phyloP scores from a whole-genome alignment of 2,113 vertebrate species.

The Psittacara wagleri region DNA sequence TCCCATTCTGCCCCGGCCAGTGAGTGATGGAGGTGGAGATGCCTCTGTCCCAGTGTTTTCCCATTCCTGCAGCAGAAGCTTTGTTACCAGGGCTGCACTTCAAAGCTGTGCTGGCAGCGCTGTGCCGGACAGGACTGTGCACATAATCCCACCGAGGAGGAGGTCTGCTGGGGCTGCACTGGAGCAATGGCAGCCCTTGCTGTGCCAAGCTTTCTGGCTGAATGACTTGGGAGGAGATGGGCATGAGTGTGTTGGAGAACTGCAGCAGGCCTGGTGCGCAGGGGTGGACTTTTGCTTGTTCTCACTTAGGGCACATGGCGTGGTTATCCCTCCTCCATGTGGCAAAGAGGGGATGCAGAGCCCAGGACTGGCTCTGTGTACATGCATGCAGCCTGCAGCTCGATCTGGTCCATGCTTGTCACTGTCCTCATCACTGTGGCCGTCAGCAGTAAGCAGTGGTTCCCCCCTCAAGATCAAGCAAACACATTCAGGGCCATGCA shows the following conservation, averaged over 20 bases:
- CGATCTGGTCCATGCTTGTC: neutral
- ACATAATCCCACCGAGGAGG: neutral
- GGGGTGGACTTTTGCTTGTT: neutral
- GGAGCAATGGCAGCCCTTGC: neutral
- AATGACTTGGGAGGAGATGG: neutral
- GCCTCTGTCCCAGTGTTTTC: neutral
- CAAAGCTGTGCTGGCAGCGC: neutral
- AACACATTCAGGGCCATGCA: rapidly evolving
- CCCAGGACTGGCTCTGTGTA: neutral
- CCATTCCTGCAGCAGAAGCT: neutral
- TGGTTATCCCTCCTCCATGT: too few relatives aligned
- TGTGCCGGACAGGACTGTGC: neutral
- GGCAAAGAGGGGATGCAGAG: neutral
- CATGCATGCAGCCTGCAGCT: neutral
- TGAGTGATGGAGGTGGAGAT: rapidly evolving
- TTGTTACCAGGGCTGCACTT: constrained; percentile 20
- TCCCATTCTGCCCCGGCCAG: neutral
- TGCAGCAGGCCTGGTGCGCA: rapidly evolving
- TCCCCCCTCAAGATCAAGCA: neutral
- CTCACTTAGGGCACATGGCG: neutral
- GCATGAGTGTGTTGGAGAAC: neutral
- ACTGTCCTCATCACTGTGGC: neutral
- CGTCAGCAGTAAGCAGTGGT: rapidly evolving
- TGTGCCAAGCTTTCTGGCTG: neutral
- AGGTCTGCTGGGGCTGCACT: neutral